These are phyloP conservation scores for Sapayoa aenigma DNA, from an alignment of 2,113 vertebrate species.

Conservation along the genomic window DNA sequence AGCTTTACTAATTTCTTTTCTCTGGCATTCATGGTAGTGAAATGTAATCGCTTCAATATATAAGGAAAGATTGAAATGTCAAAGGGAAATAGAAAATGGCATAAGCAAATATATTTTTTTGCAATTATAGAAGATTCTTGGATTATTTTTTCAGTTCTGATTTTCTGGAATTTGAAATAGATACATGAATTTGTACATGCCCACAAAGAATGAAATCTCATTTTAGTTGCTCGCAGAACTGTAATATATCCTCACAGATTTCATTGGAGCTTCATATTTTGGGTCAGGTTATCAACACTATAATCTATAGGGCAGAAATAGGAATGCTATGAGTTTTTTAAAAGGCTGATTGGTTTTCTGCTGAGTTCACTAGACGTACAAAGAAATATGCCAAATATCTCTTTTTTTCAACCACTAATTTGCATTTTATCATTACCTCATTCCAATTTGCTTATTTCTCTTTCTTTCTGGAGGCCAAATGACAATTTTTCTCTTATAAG, in stretches of 20 bases:
- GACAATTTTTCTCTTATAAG: not conserved
- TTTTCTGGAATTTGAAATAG: not conserved
- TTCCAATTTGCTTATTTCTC: not conserved
- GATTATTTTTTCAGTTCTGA: not conserved
- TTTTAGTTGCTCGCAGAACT: not conserved
- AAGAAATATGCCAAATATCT: not conserved
- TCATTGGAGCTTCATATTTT: not conserved
- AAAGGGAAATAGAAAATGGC: not conserved
- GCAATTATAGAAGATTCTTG: not conserved
- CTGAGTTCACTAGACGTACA: not conserved
- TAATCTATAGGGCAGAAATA: not conserved
- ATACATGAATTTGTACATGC: not conserved
- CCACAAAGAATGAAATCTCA: not conserved
- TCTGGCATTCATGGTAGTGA: not conserved
- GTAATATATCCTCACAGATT: not conserved
- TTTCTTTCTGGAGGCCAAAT: not conserved
- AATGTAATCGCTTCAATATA: not conserved
- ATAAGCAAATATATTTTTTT: not conserved
- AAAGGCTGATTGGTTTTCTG: not conserved
- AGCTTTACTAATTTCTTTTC: not conserved
- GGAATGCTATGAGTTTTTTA: not conserved
- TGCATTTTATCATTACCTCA: slow-evolving; percentile 2
- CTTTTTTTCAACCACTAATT: slow-evolving; percentile 9
- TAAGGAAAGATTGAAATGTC: not conserved
- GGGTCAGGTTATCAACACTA: not conserved